A percentile compares a stretch with the other conserved stretches of the same genome.
Conservation (phyloP, 2,113 vertebrate genomes). For the Centrocercus urophasianus region DNA sequence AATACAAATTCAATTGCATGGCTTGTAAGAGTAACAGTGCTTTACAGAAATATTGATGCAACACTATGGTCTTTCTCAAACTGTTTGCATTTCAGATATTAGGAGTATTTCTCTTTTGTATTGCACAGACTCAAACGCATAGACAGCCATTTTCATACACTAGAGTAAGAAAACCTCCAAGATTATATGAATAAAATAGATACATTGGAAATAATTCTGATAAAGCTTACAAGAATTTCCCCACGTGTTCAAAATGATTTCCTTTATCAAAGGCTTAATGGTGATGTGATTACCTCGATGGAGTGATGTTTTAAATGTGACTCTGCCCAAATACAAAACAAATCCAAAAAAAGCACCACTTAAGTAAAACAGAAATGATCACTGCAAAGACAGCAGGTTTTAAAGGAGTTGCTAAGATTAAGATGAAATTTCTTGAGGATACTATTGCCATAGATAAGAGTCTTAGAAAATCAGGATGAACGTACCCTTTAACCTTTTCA, state of each 20-base stretch:
- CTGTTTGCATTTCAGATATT: not conserved
- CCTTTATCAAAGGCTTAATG: constrained; percentile 57
- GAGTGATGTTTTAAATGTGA: constrained; percentile 8
- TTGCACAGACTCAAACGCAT: not conserved
- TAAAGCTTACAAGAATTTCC: constrained; percentile 58
- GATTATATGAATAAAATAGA: constrained; percentile 60
- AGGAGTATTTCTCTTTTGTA: not conserved
- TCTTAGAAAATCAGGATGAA: not conserved
- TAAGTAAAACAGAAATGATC: not conserved
- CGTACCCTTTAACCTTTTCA: not conserved
- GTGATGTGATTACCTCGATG: constrained; percentile 8
- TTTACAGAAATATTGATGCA: not conserved
- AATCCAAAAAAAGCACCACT: constrained; percentile 36
- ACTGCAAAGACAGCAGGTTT: not conserved
- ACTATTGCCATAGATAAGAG: not conserved
- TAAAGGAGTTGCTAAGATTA: not conserved
- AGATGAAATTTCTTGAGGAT: not conserved
- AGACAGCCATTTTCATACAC: constrained; percentile 27
- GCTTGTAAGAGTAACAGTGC: constrained; percentile 32
- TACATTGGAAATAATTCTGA: constrained; percentile 34
- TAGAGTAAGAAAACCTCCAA: constrained; percentile 42
- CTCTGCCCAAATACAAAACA: constrained; percentile 39
- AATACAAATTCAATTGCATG: constrained; percentile 55
- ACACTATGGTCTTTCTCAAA: not conserved
- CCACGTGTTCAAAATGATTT: constrained; percentile 32